These are phyloP conservation scores for Brienomyrus brachyistius DNA, from an alignment of 2,113 vertebrate species.

Conservation along the genomic window DNA sequence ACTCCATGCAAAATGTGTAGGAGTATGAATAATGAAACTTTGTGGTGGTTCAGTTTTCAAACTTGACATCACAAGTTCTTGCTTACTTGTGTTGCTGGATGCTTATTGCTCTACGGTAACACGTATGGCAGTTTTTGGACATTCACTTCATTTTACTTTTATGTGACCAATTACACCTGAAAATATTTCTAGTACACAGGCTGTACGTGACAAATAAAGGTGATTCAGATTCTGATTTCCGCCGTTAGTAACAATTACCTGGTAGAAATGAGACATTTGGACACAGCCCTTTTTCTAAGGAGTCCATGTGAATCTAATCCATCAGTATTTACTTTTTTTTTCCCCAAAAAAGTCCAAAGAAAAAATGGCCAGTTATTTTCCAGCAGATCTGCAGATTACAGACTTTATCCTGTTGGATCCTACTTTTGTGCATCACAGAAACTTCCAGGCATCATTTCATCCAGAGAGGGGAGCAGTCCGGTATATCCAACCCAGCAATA, in stretches of 20 bases:
- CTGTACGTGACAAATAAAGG: neutral
- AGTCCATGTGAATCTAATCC: neutral
- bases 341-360: neutral
- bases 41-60: neutral
- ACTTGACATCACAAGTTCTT: neutral
- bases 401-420: neutral
- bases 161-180: neutral
- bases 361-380: neutral
- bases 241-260: neutral
- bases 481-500: neutral
- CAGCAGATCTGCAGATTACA: neutral
- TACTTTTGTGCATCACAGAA: neutral
- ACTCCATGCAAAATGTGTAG: no score
- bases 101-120: no score
- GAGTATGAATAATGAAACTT: neutral
- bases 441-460: neutral
- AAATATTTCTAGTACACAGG: neutral
- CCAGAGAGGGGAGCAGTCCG: neutral
- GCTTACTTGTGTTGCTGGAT: neutral
- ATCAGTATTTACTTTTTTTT: neutral
- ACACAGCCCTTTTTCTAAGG: neutral
- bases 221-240: neutral
- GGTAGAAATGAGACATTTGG: neutral
- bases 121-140: neutral
- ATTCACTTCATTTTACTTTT: neutral